phyloP scores from a whole-genome alignment of 2,797 vertebrate genomes.

The Triplophysa yarkandensis region DNA sequence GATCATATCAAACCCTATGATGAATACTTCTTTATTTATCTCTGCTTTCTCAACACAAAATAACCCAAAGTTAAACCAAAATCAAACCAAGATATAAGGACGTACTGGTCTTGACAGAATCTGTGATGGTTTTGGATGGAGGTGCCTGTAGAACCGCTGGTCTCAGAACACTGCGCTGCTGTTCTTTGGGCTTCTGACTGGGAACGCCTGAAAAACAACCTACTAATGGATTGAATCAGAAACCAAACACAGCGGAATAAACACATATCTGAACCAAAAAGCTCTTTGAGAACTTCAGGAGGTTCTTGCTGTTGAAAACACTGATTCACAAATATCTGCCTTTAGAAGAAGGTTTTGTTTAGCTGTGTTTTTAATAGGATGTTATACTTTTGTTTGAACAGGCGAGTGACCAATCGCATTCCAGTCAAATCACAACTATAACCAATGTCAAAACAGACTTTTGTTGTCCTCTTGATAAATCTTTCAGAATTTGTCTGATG shows the following conservation, averaged over 20 bases:
- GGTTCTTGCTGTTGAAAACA: background rate
- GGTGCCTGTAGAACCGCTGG: conserved; percentile 95
- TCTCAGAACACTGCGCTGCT: conserved; percentile 94
- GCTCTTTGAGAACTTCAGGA: background rate
- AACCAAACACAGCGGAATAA: conserved; percentile 36
- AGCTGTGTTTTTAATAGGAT: no score
- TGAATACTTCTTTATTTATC: no score
- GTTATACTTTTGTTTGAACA: no score
- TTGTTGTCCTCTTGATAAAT: no score
- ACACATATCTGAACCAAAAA: background rate
- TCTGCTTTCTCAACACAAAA: background rate
- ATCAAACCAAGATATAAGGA: background rate
- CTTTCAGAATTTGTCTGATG: no score
- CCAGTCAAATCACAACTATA: no score
- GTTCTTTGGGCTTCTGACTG: conserved; percentile 98
- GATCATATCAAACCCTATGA: no score
- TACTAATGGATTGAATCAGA: conserved; percentile 59
- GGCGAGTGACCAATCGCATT: no score
- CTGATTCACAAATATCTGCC: background rate
- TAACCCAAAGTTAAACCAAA: background rate
- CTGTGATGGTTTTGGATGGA: conserved; percentile 85
- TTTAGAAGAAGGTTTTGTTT: no score
- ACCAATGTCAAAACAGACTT: no score
- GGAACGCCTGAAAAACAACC: conserved; percentile 86
- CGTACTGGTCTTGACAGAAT: conserved; percentile 80